Evolutionary conservation across 2,888 invertebrate species (phyloP), one percentile per base, ranked within the genome.

Genomic region (Halocaridina rubra): DNA sequence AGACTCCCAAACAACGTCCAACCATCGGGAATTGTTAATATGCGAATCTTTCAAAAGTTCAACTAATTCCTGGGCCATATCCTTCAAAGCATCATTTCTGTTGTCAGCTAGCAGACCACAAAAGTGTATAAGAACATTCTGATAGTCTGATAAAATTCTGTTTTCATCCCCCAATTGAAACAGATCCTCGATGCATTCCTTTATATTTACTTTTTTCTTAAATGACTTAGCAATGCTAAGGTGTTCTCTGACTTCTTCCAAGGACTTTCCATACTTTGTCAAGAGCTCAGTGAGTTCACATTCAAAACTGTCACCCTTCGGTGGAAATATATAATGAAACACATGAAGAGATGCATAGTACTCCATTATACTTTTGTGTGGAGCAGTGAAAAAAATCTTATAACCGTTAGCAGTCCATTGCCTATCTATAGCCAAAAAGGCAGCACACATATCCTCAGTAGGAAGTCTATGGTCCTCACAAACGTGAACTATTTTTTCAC

Each of bases 301-400:
- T 10, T 13, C 7, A 1, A 27, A 19, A 24, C 19, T 27, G 4
- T 19, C 13, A 24, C 16, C 8, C 27, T 79, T 53, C 46, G 39
- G 22, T 4, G 57, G 13, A 33, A 13, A 22, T 5, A 72, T 16
- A 16, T 8, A 32, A 4, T 22, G n/a, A 10, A 72, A 10, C 61
- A 80, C 59, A 29, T 22, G 13, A 27, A 29, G 8, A 13, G 80
- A 72, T 24, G 80, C 80, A 61, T 64, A 80, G 29, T 74, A 80
- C 59, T 80, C 80, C 74, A 80, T 74, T 22, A 74, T 74, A 16
- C 80, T 80, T 29, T 74, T 80, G 74, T 80, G 80, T 59, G 72
- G 80, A 4, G 67, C 72, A 64, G 39, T 30, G 2, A 80, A 64
- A 27, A 74, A 27, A 27, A 39, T 10, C n/a, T 16, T 74, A 27